Evolutionary conservation across 2,888 invertebrate genomes (phyloP), one percentile per base, ranked within the genome.

Genomic region (Nemoura dubitans): DNA sequence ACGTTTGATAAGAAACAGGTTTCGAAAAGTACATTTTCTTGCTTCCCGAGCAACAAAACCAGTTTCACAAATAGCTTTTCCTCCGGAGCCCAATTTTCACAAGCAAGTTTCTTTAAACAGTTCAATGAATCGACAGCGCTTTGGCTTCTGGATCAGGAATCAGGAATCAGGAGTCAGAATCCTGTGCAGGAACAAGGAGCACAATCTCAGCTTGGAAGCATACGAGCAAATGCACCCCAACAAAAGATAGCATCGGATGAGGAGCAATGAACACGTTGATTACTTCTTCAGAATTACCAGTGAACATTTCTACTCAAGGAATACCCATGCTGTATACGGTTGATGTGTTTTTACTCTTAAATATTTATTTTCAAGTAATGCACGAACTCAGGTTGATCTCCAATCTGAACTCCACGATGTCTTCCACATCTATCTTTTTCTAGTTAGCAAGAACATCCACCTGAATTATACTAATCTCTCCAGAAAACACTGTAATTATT

Each of bases 81-180:
- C 30, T 83, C n/a, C 1, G 78, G 10, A n/a, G 16, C 83, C 83
- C 83, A 83, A 83, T 83, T 83, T 83, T 26, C 83, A 42, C 83
- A 83, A 36, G 29, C 83, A 83, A 25, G 82, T 30, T 83, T 83
- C 43, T 21, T 83, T 83, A 83, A 78, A 83, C 83, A 42, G 42
- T 83, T 42, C 83, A 83, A 36, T 42, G 83, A 42, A 42, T 83
- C 83, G 26, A n/a, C 26, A 27, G 81, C 81, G 29, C 25, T 81
- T 81, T 59, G 59, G 59, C 21, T 59, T 21, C 1, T 3, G 21
- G 14, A 21, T 59, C 59, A 59, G 59, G 21, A 59, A 21, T 59
- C 59, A 59, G 59, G 59, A 59, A 7, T 59, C 59, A 7, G 59
- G 59, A 10, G 2, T 59, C 59, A 59, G 59, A 36, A 36, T 36